Evolutionary conservation across 2,888 invertebrate genomes (phyloP).

Genomic region (Nemotelus pantherinus): DNA sequence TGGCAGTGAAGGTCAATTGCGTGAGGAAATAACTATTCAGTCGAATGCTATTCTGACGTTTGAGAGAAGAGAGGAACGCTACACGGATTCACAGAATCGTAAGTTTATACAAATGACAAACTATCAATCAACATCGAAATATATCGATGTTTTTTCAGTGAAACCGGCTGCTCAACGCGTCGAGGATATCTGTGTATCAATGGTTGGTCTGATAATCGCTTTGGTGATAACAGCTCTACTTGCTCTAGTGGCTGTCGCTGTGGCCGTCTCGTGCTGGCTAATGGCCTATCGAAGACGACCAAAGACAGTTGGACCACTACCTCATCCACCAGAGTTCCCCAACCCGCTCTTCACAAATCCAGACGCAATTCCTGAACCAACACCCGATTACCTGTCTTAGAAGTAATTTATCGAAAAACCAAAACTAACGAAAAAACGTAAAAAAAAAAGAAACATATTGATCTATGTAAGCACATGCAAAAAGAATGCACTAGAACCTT

Average conservation of each 20-base stretch:
- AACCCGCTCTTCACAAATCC: slow-evolving; percentile 90
- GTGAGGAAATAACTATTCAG: slow-evolving; percentile 92
- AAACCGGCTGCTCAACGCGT: slow-evolving; percentile 67
- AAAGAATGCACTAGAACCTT: slow-evolving; percentile 54
- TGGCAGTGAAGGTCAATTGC: slow-evolving; percentile 78
- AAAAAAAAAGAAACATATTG: slow-evolving; percentile 49
- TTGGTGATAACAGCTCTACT: slow-evolving; percentile 90
- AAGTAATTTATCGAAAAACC: slow-evolving; percentile 46
- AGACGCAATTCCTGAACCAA: slow-evolving; percentile 82
- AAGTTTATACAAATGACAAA: slow-evolving; percentile 55
- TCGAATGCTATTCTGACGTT: slow-evolving; percentile 92
- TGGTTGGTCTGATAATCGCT: slow-evolving; percentile 91
- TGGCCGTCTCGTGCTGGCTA: slow-evolving; percentile 94
- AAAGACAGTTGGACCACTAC: slow-evolving; percentile 87
- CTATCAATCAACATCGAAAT: too few species aligned
- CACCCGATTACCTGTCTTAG: slow-evolving; percentile 80
- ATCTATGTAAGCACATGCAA: slow-evolving; percentile 58
- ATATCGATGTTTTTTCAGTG: slow-evolving; percentile 54
- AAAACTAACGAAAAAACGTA: slow-evolving; percentile 49
- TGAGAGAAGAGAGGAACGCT: slow-evolving; percentile 83
- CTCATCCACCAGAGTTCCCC: slow-evolving; percentile 95
- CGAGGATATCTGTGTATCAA: slow-evolving; percentile 92
- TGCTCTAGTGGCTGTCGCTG: slow-evolving; percentile 91
- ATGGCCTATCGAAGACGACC: slow-evolving; percentile 91
- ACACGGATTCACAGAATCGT: slow-evolving; percentile 82